These are phyloP conservation scores for Actinemys pallida DNA, from an alignment of 2,113 vertebrate species.

Conservation along the genomic window DNA sequence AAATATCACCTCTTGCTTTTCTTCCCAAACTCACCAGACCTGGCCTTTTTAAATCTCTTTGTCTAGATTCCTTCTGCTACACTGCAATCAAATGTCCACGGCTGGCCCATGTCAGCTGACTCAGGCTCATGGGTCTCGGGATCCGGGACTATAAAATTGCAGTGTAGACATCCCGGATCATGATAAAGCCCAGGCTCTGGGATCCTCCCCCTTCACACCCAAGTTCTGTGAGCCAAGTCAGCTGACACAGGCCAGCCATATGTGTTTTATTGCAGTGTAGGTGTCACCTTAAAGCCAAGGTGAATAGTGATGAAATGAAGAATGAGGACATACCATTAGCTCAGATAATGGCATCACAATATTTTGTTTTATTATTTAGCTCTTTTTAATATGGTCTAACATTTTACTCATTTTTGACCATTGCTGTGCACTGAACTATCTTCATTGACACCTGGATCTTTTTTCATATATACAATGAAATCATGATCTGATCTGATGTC, in stretches of 20 bases:
- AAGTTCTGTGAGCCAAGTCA: not conserved
- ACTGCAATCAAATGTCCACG: no score
- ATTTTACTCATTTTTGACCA: not conserved
- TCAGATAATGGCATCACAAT: not conserved
- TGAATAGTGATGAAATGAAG: not conserved
- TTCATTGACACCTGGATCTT: rapidly evolving
- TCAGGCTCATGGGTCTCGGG: not conserved
- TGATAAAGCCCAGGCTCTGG: not conserved
- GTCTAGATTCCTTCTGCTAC: not conserved
- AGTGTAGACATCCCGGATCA: no score
- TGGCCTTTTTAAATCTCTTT: not conserved
- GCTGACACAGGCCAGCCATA: not conserved
- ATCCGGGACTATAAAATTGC: no score
- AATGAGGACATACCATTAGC: not conserved
- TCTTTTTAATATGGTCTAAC: not conserved
- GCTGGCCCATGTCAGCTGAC: not conserved
- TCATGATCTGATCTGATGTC: not conserved
- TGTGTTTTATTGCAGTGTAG: not conserved
- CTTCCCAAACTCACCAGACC: not conserved
- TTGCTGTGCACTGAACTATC: not conserved
- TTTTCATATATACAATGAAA: not conserved
- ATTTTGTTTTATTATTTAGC: not conserved
- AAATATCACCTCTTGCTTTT: not conserved
- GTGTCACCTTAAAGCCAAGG: not conserved
- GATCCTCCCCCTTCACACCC: not conserved